Conservation (phyloP, 2,888 invertebrate genomes). For the Patella depressa region DNA sequence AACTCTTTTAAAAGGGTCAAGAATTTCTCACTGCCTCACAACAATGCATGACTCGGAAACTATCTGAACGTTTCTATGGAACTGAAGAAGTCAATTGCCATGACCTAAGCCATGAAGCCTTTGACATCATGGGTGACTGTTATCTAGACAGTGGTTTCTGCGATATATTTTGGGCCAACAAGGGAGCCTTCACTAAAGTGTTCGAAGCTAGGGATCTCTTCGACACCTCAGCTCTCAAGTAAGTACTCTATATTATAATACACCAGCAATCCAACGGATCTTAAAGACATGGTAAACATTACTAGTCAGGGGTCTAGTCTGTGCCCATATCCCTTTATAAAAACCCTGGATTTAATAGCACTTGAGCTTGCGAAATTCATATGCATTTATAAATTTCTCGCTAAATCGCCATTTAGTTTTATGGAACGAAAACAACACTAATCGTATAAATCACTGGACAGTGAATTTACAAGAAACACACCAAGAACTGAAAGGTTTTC, state of each 20-base stretch:
- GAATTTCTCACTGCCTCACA: slow-evolving; percentile 13
- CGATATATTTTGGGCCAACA: slow-evolving; percentile 23
- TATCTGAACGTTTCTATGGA: background rate
- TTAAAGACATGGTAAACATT: no score
- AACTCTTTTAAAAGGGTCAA: slow-evolving; percentile 9
- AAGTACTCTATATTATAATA: background rate
- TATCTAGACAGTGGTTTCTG: slow-evolving; percentile 22
- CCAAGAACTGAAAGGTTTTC: no score
- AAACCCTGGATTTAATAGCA: no score
- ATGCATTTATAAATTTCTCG: no score
- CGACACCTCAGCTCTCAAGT: slow-evolving; percentile 10
- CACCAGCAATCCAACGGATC: no score
- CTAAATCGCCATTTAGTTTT: no score
- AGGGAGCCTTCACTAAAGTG: slow-evolving; percentile 17
- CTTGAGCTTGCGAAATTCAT: no score
- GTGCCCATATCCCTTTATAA: no score
- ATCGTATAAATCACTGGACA: no score
- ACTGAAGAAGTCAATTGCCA: slow-evolving; percentile 14
- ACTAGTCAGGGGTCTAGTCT: no score
- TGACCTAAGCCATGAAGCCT: slow-evolving; percentile 20
- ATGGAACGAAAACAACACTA: no score
- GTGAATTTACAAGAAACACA: no score
- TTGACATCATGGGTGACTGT: slow-evolving; percentile 13
- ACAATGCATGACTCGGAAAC: slow-evolving; percentile 17
- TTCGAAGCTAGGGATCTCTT: slow-evolving; percentile 18